phyloP scores from a whole-genome alignment of 1,140 invertebrate genomes.

The Vanessa tameamea region DNA sequence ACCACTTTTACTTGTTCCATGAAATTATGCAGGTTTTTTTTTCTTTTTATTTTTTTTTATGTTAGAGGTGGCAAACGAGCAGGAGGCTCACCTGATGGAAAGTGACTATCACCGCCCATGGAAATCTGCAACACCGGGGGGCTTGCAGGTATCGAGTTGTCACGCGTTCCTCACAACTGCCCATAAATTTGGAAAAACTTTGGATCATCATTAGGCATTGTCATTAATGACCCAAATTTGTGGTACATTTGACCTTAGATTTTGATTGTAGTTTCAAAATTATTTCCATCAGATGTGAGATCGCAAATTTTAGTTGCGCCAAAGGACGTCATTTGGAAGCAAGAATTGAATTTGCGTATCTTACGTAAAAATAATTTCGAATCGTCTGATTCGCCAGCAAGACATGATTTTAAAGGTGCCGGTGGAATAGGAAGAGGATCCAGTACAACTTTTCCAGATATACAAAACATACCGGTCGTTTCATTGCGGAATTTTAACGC shows the following conservation, averaged over 20 bases:
- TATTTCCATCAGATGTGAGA: no score
- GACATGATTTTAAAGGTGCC: slow-evolving; percentile 47
- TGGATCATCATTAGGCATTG: slow-evolving; percentile 54
- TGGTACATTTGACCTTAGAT: no score
- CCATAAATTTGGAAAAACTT: slow-evolving; percentile 70
- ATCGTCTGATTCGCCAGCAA: slow-evolving; percentile 44
- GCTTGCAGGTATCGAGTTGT: slow-evolving; percentile 42
- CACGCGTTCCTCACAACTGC: slow-evolving; percentile 50
- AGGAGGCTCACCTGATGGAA: no score
- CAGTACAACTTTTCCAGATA: slow-evolving; percentile 46
- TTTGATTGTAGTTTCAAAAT: no score
- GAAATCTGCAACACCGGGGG: no score
- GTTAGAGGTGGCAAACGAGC: no score
- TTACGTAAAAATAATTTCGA: no score
- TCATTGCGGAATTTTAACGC: slow-evolving; percentile 60
- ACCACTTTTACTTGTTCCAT: slow-evolving; percentile 43
- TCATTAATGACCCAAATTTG: slow-evolving; percentile 50
- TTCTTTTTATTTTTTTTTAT: no score
- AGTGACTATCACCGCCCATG: no score
- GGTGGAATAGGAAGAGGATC: slow-evolving; percentile 42
- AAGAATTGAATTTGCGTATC: no score
- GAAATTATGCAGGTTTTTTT: slow-evolving; percentile 44
- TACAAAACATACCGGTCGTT: slow-evolving; percentile 48
- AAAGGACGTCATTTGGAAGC: no score
- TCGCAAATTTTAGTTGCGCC: no score